Conservation (phyloP, 2,797 vertebrate species). For the Nasua narica region DNA sequence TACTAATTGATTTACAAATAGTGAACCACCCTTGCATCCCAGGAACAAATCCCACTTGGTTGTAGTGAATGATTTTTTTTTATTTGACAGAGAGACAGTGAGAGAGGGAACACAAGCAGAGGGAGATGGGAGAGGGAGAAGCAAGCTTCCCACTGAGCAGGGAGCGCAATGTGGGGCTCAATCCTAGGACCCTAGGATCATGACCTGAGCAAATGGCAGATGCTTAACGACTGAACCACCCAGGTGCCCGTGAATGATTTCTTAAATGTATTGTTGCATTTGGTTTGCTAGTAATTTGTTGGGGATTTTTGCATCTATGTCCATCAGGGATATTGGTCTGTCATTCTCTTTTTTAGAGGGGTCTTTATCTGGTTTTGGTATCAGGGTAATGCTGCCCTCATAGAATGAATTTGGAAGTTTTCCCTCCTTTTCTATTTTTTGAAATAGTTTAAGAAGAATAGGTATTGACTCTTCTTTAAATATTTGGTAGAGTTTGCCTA, state of each 20-base stretch:
- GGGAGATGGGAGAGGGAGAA: no score
- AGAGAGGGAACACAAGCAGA: no score
- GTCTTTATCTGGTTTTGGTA: neutral
- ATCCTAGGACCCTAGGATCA: no score
- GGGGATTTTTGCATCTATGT: neutral
- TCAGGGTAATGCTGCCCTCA: neutral
- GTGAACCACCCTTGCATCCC: neutral
- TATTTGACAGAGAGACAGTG: no score
- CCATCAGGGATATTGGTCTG: neutral
- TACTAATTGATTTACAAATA: neutral
- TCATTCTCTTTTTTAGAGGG: neutral
- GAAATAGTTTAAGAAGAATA: neutral
- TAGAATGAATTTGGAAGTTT: neutral
- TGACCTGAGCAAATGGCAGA: no score
- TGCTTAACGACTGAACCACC: no score
- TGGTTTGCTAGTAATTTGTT: neutral
- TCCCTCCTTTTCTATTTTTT: neutral
- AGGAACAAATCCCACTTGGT: neutral
- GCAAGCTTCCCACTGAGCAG: no score
- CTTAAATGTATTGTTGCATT: neutral
- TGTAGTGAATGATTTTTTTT: neutral
- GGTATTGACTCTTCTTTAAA: neutral
- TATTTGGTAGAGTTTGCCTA: neutral
- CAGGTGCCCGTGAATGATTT: neutral
- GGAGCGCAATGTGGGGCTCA: no score